Conservation (phyloP, 2,113 vertebrate genomes). For the Phyllostomus discolor region DNA sequence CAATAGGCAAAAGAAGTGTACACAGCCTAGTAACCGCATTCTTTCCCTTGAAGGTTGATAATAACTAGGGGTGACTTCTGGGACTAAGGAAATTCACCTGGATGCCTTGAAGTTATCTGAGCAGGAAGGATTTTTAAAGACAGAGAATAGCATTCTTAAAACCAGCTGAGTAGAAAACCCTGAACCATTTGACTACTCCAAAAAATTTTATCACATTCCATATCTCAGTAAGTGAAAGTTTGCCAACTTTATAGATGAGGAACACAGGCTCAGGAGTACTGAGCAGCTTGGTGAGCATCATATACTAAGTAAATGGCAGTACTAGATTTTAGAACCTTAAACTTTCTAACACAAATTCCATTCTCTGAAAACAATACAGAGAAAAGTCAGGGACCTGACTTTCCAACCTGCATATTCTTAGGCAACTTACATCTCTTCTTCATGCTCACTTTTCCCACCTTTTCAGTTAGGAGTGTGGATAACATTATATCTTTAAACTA, state of each 20-base stretch:
- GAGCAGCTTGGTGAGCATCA: neutral
- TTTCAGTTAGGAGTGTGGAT: neutral
- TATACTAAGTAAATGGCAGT: neutral
- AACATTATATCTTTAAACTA: neutral
- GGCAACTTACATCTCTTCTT: neutral
- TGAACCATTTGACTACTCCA: neutral
- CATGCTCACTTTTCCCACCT: neutral
- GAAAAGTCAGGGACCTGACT: neutral
- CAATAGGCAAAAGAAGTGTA: neutral
- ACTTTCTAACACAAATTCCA: neutral
- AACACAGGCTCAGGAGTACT: neutral
- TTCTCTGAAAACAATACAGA: neutral
- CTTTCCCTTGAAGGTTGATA: neutral
- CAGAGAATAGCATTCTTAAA: neutral
- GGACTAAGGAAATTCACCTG: neutral
- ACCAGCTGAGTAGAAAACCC: no score
- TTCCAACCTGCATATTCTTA: no score
- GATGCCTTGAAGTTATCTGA: neutral
- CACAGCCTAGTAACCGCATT: fast-evolving
- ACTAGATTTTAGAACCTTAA: neutral
- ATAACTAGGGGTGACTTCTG: neutral
- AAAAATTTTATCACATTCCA: neutral
- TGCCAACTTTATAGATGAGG: neutral
- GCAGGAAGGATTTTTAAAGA: neutral
- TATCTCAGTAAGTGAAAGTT: neutral